phyloP scores from a whole-genome alignment of 2,113 vertebrate genomes.

The Sinocyclocheilus maitianheensis region DNA sequence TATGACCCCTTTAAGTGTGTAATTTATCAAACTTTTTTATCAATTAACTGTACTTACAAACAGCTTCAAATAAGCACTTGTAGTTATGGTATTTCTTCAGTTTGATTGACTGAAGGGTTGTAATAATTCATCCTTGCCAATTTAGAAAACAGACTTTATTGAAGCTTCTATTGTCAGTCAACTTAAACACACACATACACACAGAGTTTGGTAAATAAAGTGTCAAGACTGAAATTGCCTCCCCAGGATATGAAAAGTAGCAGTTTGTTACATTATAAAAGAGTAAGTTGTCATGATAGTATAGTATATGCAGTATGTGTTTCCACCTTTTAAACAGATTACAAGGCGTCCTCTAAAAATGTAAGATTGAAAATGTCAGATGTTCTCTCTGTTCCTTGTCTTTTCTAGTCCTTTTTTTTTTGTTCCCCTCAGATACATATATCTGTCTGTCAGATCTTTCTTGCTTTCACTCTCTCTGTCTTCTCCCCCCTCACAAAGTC shows the following conservation, averaged over 20 bases:
- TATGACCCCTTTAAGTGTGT: not conserved
- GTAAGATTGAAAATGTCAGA: constrained; percentile 11
- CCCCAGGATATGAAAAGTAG: constrained; percentile 58
- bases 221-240: constrained; percentile 50
- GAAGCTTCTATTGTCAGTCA: not conserved
- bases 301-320: not conserved
- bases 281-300: constrained; percentile 40
- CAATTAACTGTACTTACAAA: not conserved
- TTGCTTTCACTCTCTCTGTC: constrained; percentile 16
- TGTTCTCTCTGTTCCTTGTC: not conserved
- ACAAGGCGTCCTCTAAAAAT: not conserved
- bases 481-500: not conserved
- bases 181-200: not conserved
- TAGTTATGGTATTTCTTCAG: not conserved
- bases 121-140: not conserved
- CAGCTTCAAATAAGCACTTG: not conserved
- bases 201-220: constrained; percentile 29
- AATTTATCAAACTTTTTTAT: not conserved
- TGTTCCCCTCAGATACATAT: not conserved
- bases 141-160: not conserved
- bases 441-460: constrained; percentile 1
- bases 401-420: not conserved
- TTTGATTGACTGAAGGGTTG: not conserved
- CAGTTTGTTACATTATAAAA: constrained; percentile 57
- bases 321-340: constrained; percentile 17